phyloP scores from a whole-genome alignment of 2,113 vertebrate genomes.

The Rhadina sibilatrix region DNA sequence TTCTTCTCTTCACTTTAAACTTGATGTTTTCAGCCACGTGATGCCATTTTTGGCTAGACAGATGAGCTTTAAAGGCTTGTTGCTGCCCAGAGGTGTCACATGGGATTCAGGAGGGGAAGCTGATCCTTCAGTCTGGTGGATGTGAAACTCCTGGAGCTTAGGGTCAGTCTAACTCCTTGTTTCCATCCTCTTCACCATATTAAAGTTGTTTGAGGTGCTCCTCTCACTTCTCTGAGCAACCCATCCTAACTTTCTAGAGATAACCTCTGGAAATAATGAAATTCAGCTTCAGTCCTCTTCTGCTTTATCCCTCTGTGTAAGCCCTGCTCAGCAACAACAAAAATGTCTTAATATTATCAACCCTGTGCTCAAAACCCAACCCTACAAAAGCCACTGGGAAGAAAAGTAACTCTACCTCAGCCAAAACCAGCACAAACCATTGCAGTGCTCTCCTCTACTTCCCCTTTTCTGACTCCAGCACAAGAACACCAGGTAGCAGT shows the following conservation, averaged over 20 bases:
- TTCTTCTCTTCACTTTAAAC: not conserved
- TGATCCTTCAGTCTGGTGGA: not conserved
- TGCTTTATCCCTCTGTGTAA: not conserved
- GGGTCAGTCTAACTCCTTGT: not conserved
- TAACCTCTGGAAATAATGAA: not conserved
- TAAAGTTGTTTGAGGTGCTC: not conserved
- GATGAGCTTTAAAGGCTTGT: not conserved
- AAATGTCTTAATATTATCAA: not conserved
- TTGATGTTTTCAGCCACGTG: not conserved
- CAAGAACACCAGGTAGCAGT: not conserved
- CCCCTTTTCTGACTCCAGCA: not conserved
- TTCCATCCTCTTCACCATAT: not conserved
- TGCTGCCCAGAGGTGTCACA: not conserved
- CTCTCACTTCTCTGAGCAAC: not conserved
- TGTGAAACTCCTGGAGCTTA: not conserved
- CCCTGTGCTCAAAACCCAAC: not conserved
- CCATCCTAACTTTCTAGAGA: not conserved
- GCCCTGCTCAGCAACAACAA: not conserved
- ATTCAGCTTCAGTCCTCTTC: not conserved
- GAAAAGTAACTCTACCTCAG: not conserved
- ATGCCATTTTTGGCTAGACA: not conserved
- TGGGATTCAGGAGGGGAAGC: not conserved
- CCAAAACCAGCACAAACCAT: not conserved
- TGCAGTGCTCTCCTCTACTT: not conserved
- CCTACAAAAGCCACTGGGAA: not conserved